Evolutionary conservation across 2,113 vertebrate species (phyloP).

Genomic region (Psittacara wagleri): DNA sequence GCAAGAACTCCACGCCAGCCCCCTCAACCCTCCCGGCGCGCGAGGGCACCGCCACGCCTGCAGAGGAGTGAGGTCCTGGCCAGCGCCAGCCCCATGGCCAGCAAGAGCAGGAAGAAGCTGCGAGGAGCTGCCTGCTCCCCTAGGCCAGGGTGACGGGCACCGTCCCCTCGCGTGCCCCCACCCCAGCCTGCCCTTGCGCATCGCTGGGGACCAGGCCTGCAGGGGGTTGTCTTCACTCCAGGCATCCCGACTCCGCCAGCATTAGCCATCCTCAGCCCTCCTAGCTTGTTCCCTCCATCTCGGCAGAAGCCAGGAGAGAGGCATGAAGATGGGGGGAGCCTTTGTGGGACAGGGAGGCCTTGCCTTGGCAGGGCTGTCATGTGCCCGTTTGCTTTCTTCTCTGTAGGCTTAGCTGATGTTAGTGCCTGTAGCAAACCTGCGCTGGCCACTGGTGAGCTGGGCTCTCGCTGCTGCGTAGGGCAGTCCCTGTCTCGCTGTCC

Average conservation of each 20-base stretch:
- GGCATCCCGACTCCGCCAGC: neutral
- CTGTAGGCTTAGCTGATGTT: neutral
- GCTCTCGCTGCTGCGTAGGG: neutral
- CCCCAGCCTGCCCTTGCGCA: neutral
- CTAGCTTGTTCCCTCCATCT: neutral
- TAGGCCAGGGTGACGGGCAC: neutral
- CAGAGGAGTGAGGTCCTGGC: conserved; percentile 45
- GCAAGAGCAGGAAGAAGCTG: conserved; percentile 60
- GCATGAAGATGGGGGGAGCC: neutral
- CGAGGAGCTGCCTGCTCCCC: conserved; percentile 40
- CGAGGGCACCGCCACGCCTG: conserved; percentile 32
- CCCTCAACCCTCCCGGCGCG: conserved; percentile 17
- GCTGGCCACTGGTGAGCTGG: neutral
- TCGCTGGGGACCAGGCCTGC: neutral
- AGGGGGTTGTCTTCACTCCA: neutral
- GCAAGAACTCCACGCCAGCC: conserved; percentile 70
- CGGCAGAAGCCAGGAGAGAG: neutral
- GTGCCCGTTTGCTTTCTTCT: neutral
- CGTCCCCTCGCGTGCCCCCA: neutral
- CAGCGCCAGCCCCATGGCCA: conserved; percentile 37
- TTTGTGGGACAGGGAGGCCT: neutral
- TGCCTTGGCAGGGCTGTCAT: neutral
- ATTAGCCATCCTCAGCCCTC: neutral
- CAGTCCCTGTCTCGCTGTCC: neutral
- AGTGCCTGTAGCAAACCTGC: conserved; percentile 8